Conservation (phyloP, 2,797 vertebrate species). For the Sebastes dallii region DNA sequence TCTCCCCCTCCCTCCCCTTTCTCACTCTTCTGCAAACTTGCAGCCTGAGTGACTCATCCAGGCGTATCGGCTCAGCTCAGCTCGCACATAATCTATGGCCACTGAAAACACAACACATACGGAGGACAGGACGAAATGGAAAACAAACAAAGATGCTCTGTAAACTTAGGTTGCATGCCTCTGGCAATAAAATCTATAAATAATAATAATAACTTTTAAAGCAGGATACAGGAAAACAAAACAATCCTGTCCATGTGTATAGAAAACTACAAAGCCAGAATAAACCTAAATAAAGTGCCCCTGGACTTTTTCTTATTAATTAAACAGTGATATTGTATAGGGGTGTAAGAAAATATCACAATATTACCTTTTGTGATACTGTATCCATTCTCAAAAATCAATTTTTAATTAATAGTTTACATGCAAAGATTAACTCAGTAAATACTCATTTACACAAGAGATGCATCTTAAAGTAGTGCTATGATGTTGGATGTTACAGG, state of each 20-base stretch:
- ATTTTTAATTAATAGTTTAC: too few relatives aligned
- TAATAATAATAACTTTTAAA: not conserved
- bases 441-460: too few relatives aligned
- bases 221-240: not conserved
- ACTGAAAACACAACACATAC: constrained; percentile 51
- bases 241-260: not conserved
- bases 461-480: too few relatives aligned
- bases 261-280: not conserved
- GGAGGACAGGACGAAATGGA: not conserved
- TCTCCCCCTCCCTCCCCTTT: constrained; percentile 63
- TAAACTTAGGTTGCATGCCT: not conserved
- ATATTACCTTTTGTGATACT: too few relatives aligned
- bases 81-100: constrained; percentile 69
- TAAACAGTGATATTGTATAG: not conserved
- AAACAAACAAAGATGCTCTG: constrained; percentile 10
- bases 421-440: too few relatives aligned
- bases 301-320: not conserved
- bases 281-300: not conserved
- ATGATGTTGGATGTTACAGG: too few relatives aligned
- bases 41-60: constrained; percentile 86
- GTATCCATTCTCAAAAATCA: too few relatives aligned
- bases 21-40: constrained; percentile 83
- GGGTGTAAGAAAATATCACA: too few relatives aligned
- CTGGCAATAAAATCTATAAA: not conserved
- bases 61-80: constrained; percentile 76